phyloP scores from a whole-genome alignment of 2,888 invertebrate genomes.

The Watsonalla binaria region DNA sequence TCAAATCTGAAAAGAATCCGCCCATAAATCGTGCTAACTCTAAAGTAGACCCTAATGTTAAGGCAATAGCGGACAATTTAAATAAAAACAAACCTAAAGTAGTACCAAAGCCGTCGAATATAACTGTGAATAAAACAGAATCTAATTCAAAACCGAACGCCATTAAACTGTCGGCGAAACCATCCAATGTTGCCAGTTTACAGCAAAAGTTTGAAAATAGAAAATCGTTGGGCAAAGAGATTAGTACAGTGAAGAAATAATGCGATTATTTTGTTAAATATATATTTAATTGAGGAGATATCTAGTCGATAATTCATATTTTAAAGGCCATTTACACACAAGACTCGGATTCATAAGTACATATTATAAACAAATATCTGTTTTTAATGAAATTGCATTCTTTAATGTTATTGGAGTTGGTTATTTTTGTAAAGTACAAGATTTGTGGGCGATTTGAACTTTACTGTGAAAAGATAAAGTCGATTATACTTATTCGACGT shows the following conservation, averaged over 20 bases:
- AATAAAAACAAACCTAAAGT: constrained; percentile 73
- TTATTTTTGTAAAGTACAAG: not conserved
- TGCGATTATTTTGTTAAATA: constrained; percentile 18
- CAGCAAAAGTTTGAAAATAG: constrained; percentile 88
- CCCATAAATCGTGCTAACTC: constrained; percentile 50
- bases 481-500: constrained; percentile 22
- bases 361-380: constrained; percentile 7
- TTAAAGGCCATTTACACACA: constrained; percentile 16
- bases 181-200: constrained; percentile 85
- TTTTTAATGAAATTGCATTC: constrained; percentile 10
- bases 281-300: constrained; percentile 21
- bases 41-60: constrained; percentile 63
- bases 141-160: constrained; percentile 54
- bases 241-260: constrained; percentile 53
- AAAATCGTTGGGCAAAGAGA: constrained; percentile 67
- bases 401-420: constrained; percentile 19
- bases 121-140: constrained; percentile 48
- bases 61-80: constrained; percentile 65
- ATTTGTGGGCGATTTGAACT: not conserved
- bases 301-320: constrained; percentile 25
- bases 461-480: not conserved
- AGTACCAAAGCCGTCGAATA: constrained; percentile 59
- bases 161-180: constrained; percentile 74
- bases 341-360: constrained; percentile 17
- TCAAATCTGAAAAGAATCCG: constrained; percentile 50